Percentiles rank a stretch among this genome's conserved stretches.
phyloP scores from a whole-genome alignment of 30 jellyfish, hydroid and myxozoan genomes.

The Morbakka virulenta region DNA sequence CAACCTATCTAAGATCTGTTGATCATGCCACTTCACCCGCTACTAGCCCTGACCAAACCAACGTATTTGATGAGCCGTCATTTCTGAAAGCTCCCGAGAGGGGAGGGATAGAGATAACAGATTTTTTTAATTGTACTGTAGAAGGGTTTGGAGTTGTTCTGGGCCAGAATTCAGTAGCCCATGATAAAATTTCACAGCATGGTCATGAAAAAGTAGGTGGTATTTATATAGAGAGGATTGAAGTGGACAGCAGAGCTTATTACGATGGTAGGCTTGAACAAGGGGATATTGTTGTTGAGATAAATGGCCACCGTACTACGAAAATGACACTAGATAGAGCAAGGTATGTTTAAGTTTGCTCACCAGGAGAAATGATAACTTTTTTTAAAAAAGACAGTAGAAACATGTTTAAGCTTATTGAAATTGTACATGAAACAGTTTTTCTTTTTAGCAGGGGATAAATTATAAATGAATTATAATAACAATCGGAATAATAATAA shows the following conservation, averaged over 20 bases:
- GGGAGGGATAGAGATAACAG: slow-evolving; percentile 41
- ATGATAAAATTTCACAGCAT: slow-evolving; percentile 21
- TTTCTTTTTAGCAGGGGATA: too few species aligned
- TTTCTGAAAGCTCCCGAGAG: not conserved
- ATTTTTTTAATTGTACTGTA: slow-evolving; percentile 59
- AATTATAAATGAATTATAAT: too few species aligned
- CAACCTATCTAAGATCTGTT: slow-evolving; percentile 60
- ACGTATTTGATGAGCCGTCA: slow-evolving; percentile 27
- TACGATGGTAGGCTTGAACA: slow-evolving; percentile 74
- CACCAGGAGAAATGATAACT: too few species aligned
- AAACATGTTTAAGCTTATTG: too few species aligned
- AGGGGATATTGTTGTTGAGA: slow-evolving; percentile 60
- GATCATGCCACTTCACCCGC: slow-evolving; percentile 66
- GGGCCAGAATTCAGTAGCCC: slow-evolving; percentile 47
- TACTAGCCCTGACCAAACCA: slow-evolving; percentile 16
- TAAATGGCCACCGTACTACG: slow-evolving; percentile 70
- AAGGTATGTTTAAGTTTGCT: slow-evolving; percentile 25
- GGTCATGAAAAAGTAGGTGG: slow-evolving; percentile 68
- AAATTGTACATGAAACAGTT: too few species aligned
- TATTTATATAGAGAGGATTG: slow-evolving; percentile 20
- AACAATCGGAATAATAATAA: too few species aligned
- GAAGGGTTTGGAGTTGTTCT: slow-evolving; percentile 73
- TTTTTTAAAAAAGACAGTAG: too few species aligned
- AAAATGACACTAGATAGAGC: slow-evolving; percentile 71
- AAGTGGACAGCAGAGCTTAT: slow-evolving; percentile 73